Evolutionary conservation across 2,797 vertebrate genomes (phyloP), one percentile per base, ranked within the genome.

Genomic region (Adelosebastes latens): DNA sequence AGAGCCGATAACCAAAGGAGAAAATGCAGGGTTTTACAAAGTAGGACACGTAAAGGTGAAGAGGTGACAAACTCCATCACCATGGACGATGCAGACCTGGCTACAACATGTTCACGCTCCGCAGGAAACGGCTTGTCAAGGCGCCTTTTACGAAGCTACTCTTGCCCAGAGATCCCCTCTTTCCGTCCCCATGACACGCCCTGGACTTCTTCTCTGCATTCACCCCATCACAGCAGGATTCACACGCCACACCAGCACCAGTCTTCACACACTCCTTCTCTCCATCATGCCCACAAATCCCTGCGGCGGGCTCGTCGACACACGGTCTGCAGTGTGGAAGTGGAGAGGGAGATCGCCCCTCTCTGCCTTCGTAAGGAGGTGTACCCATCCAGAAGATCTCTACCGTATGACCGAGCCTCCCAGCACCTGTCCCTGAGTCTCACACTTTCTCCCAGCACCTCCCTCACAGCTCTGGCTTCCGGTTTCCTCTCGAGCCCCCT

Each of bases 351-450:
- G 90, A 93, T 97, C 0, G 95, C 95, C 13, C 96, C 96, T 0
- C 67, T 96, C 81, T 98, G 97, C 81, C 95, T 98, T 11, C 96
- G 97, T 39, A 98, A 98, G 89, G 97, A 98, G 89, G 96, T 98
- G 85, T 97, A 97, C 87, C 97, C 97, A 1, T 81, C 94, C 55
- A 86, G 92, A 8, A 89, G 94, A 65, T 87, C 92, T 0, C 24
- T 82, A 13, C 59, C 71, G 0, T 90, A 72, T 1, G 94, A 94
- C 75, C 31, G 67, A 61, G 22, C 83, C 58, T 4, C 75, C 13
- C 78, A 87, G 1, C 83, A 86, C 91, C 76, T 70, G 67, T 89
- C 80, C 29, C 80, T 77, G 1, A 70, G 52, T 73, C 65, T 82
- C 2, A 27, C 92, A 12, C 75, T 88, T 60, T 92, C 92, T 70